Percentiles rank a stretch among this genome's conserved stretches.
Evolutionary conservation across 2,888 invertebrate genomes (phyloP).

Genomic region (Salticus scenicus): DNA sequence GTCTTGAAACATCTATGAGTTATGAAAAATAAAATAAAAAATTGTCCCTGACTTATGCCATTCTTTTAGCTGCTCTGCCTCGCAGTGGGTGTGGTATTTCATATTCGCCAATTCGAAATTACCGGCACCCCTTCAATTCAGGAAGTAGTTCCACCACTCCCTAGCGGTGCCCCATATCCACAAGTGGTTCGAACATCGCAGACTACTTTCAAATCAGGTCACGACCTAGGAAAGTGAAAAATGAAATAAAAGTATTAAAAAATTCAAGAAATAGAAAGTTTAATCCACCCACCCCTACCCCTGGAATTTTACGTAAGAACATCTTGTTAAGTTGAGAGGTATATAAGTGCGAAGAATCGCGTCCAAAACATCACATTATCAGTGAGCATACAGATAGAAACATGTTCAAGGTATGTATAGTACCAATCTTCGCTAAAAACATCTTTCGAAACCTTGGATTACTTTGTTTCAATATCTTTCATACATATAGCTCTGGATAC

Average conservation of each 20-base stretch:
- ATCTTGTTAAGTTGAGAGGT: constrained; percentile 29
- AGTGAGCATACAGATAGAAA: constrained; percentile 11
- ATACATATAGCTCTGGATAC: too few species aligned
- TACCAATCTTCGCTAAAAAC: background rate
- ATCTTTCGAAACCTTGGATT: background rate
- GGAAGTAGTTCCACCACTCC: constrained; percentile 70
- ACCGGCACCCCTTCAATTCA: constrained; percentile 64
- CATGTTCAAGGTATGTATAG: constrained; percentile 61
- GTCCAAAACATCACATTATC: background rate
- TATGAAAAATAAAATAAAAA: background rate
- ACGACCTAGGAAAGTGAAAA: constrained; percentile 67
- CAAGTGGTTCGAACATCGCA: constrained; percentile 56
- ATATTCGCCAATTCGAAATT: constrained; percentile 46
- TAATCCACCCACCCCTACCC: constrained; percentile 33
- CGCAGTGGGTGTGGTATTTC: constrained; percentile 50
- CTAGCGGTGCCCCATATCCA: constrained; percentile 58
- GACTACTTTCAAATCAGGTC: constrained; percentile 56
- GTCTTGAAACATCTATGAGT: constrained; percentile 9
- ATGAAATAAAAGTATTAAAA: constrained; percentile 60
- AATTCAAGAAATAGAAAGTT: constrained; percentile 57
- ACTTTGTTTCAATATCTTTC: background rate
- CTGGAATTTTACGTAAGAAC: constrained; percentile 8
- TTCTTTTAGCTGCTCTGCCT: background rate
- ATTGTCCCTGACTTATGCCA: background rate
- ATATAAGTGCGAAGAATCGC: constrained; percentile 30